Base-by-base conservation (phyloP, 2,888 invertebrate species). In the Cosmopolites sordidus region DNA sequence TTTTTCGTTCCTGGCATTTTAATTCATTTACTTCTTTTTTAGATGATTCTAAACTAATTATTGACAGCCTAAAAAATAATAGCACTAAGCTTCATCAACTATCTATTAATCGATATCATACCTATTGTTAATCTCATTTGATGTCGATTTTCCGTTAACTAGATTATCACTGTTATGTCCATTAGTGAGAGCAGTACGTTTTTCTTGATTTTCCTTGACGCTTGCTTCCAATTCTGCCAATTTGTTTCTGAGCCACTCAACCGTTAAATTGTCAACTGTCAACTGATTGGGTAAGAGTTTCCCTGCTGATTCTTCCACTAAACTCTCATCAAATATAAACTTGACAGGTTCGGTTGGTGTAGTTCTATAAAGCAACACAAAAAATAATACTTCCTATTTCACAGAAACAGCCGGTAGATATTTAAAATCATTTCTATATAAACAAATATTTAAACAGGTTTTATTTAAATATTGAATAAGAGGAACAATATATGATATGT, bases 211-310 rank as follows among this genome's bases (percentile, higher is more conserved):
- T 51, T 89, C 86, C 69, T 86, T 88, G 37, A 92, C 77, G n/a
- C 83, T 79, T n/a, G 78, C 71, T 72, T 92, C 92, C 58, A 92
- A 72, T 63, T 92, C 92, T 12, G 78, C 80, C 48, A 91, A 75
- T 68, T 89, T 88, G 60, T 85, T 86, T 64, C 90, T 83, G 51
- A 96, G 75, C 86, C 89, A 89, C 67, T 94, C 94, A 33, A 92
- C 86, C 0, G 95, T 96, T 22, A 94, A 80, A 73, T 94, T 94
- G 73, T 96, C 94, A 0, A 95, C 90, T 0, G 93, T 91, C 60
- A 96, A 72, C 68, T 88, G 87, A 75, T 91, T 91, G n/a, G 90
- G 87, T 65, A 86, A 81, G 44, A 93, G 78, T 72, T 89, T 89
- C 6, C 93, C 92, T 45, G 88, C 88, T 47, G 91, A 90, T 65